These are phyloP conservation scores for Micronisus gabar DNA, from an alignment of 2,113 vertebrate genomes.

Conservation along the genomic window DNA sequence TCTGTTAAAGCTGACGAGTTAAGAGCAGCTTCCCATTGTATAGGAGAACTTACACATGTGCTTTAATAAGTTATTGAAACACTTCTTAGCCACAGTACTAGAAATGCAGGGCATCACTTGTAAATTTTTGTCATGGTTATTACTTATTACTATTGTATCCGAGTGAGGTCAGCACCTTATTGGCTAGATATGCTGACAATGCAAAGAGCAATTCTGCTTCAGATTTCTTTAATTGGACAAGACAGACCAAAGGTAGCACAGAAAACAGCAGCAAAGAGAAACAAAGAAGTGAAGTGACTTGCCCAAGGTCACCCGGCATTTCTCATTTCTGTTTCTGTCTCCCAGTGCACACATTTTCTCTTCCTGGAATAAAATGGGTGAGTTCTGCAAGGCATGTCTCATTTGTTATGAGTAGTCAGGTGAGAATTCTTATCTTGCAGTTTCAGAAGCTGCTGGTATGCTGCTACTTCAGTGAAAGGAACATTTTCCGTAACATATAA, in stretches of 20 bases:
- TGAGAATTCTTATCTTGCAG: constrained; percentile 33
- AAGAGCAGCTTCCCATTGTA: neutral
- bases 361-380: neutral
- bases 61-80: neutral
- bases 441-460: constrained; percentile 8
- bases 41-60: neutral
- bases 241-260: neutral
- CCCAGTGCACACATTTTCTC: neutral
- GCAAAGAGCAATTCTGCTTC: neutral
- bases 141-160: neutral
- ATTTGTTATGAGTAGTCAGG: constrained; percentile 23
- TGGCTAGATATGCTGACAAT: neutral
- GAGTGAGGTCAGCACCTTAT: neutral
- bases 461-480: neutral
- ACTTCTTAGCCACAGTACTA: neutral
- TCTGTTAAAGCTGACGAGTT: neutral
- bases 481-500: neutral
- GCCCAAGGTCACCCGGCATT: neutral
- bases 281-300: neutral
- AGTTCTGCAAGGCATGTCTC: neutral
- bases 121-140: constrained; percentile 1
- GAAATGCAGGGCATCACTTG: neutral
- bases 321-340: neutral
- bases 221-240: neutral
- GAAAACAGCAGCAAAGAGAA: neutral